These are phyloP conservation scores for Mamestra configurata DNA, from an alignment of 1,140 invertebrate species.

Conservation along the genomic window DNA sequence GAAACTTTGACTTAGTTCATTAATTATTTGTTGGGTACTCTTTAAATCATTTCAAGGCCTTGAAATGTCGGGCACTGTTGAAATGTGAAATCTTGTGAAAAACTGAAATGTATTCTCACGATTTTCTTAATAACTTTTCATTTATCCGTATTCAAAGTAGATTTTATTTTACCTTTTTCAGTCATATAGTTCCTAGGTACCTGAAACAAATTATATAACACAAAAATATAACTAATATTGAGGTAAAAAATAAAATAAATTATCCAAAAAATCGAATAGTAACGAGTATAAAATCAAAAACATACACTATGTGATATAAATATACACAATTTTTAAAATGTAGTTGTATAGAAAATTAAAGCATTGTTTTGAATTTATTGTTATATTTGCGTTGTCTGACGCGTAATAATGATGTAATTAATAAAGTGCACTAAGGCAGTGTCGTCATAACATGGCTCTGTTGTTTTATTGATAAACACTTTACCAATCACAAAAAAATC, in stretches of 20 bases:
- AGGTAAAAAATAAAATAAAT: conserved; percentile 56
- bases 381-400: conserved; percentile 66
- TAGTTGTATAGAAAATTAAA: conserved; percentile 70
- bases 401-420: conserved; percentile 68
- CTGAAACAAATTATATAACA: conserved; percentile 50
- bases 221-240: conserved; percentile 44
- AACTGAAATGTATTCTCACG: not conserved
- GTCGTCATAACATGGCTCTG: conserved; percentile 62
- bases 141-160: not conserved
- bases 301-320: conserved; percentile 76
- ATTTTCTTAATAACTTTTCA: not conserved
- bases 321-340: conserved; percentile 80
- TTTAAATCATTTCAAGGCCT: conserved; percentile 34
- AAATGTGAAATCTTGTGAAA: not conserved
- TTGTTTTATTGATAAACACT: conserved; percentile 69
- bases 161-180: conserved; percentile 17
- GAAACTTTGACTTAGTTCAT: conserved; percentile 35
- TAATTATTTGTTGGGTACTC: conserved; percentile 32
- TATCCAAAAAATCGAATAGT: conserved; percentile 45
- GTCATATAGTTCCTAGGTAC: conserved; percentile 39
- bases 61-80: not conserved
- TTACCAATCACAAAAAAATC: too few species aligned
- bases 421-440: conserved; percentile 79
- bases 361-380: conserved; percentile 75
- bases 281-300: conserved; percentile 57